Evolutionary conservation across 2,113 vertebrate genomes (phyloP).

Genomic region (Hepsetus odoe): DNA sequence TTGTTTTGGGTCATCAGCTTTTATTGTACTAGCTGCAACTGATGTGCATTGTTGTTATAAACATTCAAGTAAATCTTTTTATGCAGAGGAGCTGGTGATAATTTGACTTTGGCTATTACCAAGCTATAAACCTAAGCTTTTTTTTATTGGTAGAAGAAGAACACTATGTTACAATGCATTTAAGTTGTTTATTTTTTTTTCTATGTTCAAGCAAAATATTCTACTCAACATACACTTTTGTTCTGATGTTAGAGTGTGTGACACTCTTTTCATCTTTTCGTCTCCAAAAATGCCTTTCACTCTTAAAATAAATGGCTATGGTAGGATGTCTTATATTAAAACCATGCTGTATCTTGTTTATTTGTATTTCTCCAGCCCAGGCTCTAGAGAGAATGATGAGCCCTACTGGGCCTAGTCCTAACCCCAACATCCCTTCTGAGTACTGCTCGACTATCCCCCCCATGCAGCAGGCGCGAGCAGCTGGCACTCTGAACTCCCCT

Average conservation of each 20-base stretch:
- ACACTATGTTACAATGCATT: neutral
- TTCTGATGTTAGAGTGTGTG: too few relatives aligned
- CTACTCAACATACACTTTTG: too few relatives aligned
- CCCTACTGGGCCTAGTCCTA: constrained; percentile 83
- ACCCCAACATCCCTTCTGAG: constrained; percentile 81
- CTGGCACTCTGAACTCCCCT: constrained; percentile 76
- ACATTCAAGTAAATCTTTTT: neutral
- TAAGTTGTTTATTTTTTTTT: neutral
- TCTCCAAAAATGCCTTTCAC: neutral
- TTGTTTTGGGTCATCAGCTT: constrained; percentile 7
- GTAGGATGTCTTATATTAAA: neutral
- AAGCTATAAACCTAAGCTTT: neutral
- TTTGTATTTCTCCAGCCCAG: constrained; percentile 78
- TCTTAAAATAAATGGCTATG: neutral
- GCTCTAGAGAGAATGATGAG: constrained; percentile 97
- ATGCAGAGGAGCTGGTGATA: neutral
- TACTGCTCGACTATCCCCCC: constrained; percentile 78
- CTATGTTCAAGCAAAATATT: too few relatives aligned
- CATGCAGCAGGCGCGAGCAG: constrained; percentile 79
- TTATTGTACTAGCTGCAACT: neutral
- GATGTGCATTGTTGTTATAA: neutral
- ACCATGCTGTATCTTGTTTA: neutral
- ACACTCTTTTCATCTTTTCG: neutral
- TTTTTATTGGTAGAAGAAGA: neutral
- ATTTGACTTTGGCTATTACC: neutral